phyloP scores from a whole-genome alignment of 2,797 vertebrate species.

The Manis pentadactyla region DNA sequence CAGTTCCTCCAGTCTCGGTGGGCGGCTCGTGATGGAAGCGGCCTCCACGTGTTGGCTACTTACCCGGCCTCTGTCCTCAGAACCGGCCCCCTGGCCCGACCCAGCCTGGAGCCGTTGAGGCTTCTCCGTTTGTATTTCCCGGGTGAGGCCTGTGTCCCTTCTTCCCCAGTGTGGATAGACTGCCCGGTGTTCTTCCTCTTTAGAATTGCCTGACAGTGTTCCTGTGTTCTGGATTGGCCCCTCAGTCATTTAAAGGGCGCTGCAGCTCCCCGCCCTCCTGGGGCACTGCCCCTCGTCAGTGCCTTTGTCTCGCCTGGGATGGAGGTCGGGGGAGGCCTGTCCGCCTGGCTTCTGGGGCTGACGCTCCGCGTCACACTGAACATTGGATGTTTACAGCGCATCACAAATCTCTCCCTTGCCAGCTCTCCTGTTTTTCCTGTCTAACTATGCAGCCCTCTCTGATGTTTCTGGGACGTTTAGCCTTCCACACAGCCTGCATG shows the following conservation, averaged over 20 bases:
- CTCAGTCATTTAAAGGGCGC: neutral
- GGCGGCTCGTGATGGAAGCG: constrained; percentile 69
- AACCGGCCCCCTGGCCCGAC: neutral
- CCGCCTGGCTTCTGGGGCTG: constrained; percentile 8
- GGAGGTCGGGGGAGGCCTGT: constrained; percentile 24
- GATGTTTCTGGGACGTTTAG: constrained; percentile 33
- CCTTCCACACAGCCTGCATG: neutral
- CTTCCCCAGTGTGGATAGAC: constrained; percentile 53
- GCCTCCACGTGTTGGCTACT: constrained; percentile 52
- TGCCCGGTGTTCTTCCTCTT: constrained; percentile 65
- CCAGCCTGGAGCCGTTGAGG: neutral
- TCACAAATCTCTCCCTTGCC: constrained; percentile 57
- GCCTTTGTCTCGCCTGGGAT: constrained; percentile 63
- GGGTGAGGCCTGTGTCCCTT: constrained; percentile 68
- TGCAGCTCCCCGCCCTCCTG: too few relatives aligned
- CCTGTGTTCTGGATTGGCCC: constrained; percentile 61
- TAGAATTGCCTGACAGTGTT: constrained; percentile 74
- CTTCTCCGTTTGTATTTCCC: constrained; percentile 14
- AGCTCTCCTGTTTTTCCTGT: neutral
- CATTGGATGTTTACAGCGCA: constrained; percentile 60
- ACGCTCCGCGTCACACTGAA: neutral
- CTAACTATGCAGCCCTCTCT: constrained; percentile 84
- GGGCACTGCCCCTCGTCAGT: neutral
- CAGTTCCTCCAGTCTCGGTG: constrained; percentile 58
- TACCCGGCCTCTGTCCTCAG: neutral